phyloP scores from a whole-genome alignment of 1,140 invertebrate genomes.

The Scaptomyza hsui region DNA sequence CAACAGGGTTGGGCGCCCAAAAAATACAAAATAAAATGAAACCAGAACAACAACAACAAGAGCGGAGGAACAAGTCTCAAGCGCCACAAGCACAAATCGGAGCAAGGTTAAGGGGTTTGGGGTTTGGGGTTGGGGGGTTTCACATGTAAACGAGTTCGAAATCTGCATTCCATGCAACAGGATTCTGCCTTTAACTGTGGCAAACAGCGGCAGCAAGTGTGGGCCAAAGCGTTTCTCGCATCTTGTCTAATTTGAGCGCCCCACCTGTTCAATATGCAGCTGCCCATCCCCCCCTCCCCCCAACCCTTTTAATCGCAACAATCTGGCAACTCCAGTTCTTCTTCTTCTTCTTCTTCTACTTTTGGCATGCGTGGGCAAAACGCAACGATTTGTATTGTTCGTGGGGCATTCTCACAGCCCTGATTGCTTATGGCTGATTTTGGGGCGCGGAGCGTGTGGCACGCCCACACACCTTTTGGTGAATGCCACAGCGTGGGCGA shows the following conservation, averaged over 20 bases:
- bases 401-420: background rate
- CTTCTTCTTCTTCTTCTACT: background rate
- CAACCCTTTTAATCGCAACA: background rate
- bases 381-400: conserved; percentile 44
- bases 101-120: background rate
- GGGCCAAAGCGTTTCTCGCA: background rate
- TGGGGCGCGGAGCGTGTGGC: conserved; percentile 35
- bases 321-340: background rate
- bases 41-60: background rate
- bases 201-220: conserved; percentile 5
- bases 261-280: conserved; percentile 49
- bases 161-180: conserved; percentile 77
- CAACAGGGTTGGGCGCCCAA: conserved; percentile 13
- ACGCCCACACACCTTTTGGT: conserved; percentile 18
- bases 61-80: conserved; percentile 8
- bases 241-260: conserved; percentile 36
- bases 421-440: conserved; percentile 1
- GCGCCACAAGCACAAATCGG: conserved; percentile 15
- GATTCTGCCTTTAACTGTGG: conserved; percentile 47
- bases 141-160: conserved; percentile 76
- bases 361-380: conserved; percentile 23
- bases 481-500: conserved; percentile 35
- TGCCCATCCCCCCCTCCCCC: conserved; percentile 8
- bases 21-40: conserved; percentile 1
- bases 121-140: background rate